Base-by-base conservation (phyloP, 2,113 vertebrate species). In the Azemiops feae region DNA sequence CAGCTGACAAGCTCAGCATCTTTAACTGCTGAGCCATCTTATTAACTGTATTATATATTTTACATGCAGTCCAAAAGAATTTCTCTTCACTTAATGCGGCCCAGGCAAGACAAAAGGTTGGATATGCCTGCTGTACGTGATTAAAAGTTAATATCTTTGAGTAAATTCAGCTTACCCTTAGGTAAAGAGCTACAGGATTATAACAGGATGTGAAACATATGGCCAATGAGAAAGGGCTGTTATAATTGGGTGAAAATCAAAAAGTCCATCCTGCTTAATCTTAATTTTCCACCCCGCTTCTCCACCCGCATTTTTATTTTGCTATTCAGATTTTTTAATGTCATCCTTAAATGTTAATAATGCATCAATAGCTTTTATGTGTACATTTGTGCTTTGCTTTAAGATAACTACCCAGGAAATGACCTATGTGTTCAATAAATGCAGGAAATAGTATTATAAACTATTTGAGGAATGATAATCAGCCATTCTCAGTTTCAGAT, bases 81-180 rank as follows among this genome's bases (percentile, higher is more conserved):
- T 69, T 30, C 8, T 27, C 23, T 58, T 58, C 23, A 34, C 12
- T 69, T 34, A 69, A 14, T 0, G 12, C 0, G 12, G 30, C 30
- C 64, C 30, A 69, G 30, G 64, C 64, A 69, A 69, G 64, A 1
- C 64, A 69, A 69, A 69, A 69, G 30, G 12, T 69, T 69, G 64
- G 30, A 69, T 4, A 34, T 0, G 12, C 12, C 30, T 0, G 11
- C 4, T 1, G 23, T 25, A 57, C 0, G 0, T 34, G 87, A 81
- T 81, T 81, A 81, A 81, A 81, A 18, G 7, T 34, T 81, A 39
- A 81, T 81, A 39, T 81, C 74, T 81, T 81, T 39, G 34, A 81
- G 34, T 39, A 34, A 85, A 10, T 74, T 55, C 23, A 39, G 69
- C 90, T 85, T 91, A 8, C 22, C 43, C 60, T 11, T 10, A 50